A percentile compares a stretch with the other conserved stretches of the same genome.
These are phyloP conservation scores for Chlamydotis undulata DNA, from an alignment of 2,113 vertebrate genomes.

Conservation along the genomic window DNA sequence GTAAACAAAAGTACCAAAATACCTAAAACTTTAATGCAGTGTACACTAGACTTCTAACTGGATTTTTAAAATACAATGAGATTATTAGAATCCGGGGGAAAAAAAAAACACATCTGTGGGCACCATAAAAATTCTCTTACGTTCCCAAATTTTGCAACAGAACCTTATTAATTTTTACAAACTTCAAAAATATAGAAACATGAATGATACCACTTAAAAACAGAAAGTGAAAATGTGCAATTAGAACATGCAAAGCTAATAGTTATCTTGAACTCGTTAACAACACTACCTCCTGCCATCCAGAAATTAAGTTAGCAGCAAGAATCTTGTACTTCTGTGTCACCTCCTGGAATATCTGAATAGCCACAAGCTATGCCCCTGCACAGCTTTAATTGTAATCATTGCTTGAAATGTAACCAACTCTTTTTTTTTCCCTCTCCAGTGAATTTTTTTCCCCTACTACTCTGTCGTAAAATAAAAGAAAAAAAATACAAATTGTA, in stretches of 20 bases:
- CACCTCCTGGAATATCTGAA: not conserved
- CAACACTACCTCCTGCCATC: not conserved
- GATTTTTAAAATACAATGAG: not conserved
- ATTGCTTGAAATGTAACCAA: not conserved
- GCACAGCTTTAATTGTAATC: not conserved
- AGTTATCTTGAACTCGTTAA: not conserved
- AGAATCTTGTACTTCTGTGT: not conserved
- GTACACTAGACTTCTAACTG: not conserved
- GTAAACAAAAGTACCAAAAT: not conserved
- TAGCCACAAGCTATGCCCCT: not conserved
- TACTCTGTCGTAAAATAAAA: not conserved
- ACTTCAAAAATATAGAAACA: not conserved
- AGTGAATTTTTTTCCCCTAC: not conserved
- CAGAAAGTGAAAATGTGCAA: not conserved
- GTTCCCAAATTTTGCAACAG: not conserved
- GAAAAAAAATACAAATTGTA: not conserved
- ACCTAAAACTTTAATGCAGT: not conserved
- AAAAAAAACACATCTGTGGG: rapidly evolving
- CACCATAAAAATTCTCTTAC: not conserved
- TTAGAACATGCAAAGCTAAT: not conserved
- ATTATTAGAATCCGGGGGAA: not conserved
- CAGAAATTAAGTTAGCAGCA: not conserved
- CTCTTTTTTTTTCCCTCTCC: not conserved
- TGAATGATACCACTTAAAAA: not conserved
- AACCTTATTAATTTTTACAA: not conserved